Conservation (phyloP, 2,113 vertebrate species). For the Struthidea cinerea region DNA sequence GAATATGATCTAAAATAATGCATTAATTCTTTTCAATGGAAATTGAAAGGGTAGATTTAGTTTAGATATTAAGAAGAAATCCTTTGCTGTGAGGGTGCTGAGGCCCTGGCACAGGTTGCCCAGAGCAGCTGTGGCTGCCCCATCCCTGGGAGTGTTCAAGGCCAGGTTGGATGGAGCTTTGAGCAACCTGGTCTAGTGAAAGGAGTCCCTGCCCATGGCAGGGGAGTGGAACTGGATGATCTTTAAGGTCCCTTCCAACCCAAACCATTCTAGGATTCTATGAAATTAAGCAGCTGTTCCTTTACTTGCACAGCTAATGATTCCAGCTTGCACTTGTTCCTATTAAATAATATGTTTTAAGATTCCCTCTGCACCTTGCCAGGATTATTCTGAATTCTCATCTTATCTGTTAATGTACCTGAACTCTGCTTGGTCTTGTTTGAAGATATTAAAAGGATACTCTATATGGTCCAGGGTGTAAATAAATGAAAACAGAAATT, state of each 20-base stretch:
- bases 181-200: not conserved
- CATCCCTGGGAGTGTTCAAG: not conserved
- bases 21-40: fast-evolving
- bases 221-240: not conserved
- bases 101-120: not conserved
- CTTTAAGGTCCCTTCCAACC: not conserved
- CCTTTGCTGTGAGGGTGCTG: not conserved
- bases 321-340: not conserved
- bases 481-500: not conserved
- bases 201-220: not conserved
- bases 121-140: not conserved
- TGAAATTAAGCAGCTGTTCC: not conserved
- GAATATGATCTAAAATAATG: not conserved
- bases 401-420: not conserved
- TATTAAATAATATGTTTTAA: not conserved
- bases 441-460: not conserved
- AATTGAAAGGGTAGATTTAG: not conserved
- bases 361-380: not conserved
- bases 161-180: not conserved
- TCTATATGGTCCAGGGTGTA: not conserved
- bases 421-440: not conserved
- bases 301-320: not conserved
- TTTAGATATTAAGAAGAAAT: not conserved
- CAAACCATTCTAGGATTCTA: not conserved
- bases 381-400: not conserved